Percentiles rank a stretch among this genome's conserved stretches.
phyloP scores from a whole-genome alignment of 2,797 vertebrate genomes.

The Limnodromus scolopaceus region DNA sequence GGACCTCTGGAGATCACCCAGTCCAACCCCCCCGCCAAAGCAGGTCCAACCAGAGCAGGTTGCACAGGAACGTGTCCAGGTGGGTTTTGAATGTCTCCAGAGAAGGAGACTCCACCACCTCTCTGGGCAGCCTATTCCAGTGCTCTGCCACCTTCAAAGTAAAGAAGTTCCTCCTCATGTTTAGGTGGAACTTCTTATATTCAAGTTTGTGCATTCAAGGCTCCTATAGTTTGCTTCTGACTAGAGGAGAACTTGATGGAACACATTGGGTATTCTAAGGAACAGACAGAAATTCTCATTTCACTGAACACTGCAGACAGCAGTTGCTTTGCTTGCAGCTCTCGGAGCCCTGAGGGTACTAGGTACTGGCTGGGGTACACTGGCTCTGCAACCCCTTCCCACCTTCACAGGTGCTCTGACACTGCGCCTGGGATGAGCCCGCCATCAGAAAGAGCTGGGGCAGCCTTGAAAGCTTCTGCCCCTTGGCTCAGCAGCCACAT shows the following conservation, averaged over 20 bases:
- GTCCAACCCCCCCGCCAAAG: too few relatives aligned
- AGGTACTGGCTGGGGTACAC: too few relatives aligned
- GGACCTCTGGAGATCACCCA: too few relatives aligned
- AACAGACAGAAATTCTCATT: neutral
- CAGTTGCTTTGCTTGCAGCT: neutral
- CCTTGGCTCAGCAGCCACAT: neutral
- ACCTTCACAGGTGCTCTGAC: accelerated
- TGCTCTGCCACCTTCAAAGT: too few relatives aligned
- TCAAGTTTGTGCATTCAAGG: too few relatives aligned
- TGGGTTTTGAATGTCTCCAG: too few relatives aligned
- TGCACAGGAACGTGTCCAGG: too few relatives aligned
- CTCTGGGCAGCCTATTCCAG: too few relatives aligned
- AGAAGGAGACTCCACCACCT: too few relatives aligned
- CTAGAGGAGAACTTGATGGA: neutral
- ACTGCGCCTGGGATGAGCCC: neutral
- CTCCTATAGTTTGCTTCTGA: neutral
- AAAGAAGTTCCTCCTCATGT: too few relatives aligned
- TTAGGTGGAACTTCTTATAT: too few relatives aligned
- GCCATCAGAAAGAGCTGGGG: neutral
- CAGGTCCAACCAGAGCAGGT: too few relatives aligned
- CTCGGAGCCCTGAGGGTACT: neutral
- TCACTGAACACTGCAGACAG: neutral
- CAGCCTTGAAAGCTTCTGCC: neutral
- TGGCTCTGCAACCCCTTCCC: neutral
- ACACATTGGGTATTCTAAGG: neutral